Base-by-base conservation (phyloP, 2,113 vertebrate species). In the Apistogramma diplotaenia region DNA sequence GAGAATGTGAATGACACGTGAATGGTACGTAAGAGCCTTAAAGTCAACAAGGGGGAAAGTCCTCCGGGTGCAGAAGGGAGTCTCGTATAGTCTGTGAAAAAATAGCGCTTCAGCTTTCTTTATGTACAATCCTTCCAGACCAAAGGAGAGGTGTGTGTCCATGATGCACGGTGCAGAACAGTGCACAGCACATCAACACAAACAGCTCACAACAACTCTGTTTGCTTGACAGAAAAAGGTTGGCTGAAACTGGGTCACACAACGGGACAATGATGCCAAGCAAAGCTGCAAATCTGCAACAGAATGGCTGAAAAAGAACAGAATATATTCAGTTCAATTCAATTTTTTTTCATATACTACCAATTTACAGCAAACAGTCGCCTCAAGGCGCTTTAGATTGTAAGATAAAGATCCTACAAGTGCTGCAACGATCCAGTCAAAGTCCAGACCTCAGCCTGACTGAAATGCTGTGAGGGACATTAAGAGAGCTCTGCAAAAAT, bases 261-360 rank as follows among this genome's bases (percentile, higher is more conserved):
- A 65, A 65, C 35, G 25, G 3, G 21, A 18, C 13, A 65, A 65
- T 43, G 1, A 43, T 65, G 7, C 40, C 35, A 65, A 65, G 13
- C 21, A 65, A 4, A 43, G 25, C 61, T 2, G 35, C n/a, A n/a
- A n/a, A n/a, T n/a, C n/a, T 35, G 9, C 33, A 67, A 19, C 23
- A 67, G 62, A 67, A 49, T 67, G 9, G 27, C 23, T 29, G 37
- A 67, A 65, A 58, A 58, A 58, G 15, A 58, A 18, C 43, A 65
- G 61, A 11, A 43, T 65, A 2, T n/a, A n/a, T n/a, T n/a, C n/a
- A n/a, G n/a, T n/a, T n/a, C n/a, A n/a, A n/a, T n/a, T n/a, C n/a
- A n/a, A n/a, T n/a, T n/a, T n/a, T n/a, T n/a, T n/a, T n/a, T n/a
- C n/a, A n/a, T n/a, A n/a, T n/a, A n/a, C n/a, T n/a, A n/a, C n/a